Base-by-base conservation (phyloP, 1,140 invertebrate genomes). In the Musca domestica region DNA sequence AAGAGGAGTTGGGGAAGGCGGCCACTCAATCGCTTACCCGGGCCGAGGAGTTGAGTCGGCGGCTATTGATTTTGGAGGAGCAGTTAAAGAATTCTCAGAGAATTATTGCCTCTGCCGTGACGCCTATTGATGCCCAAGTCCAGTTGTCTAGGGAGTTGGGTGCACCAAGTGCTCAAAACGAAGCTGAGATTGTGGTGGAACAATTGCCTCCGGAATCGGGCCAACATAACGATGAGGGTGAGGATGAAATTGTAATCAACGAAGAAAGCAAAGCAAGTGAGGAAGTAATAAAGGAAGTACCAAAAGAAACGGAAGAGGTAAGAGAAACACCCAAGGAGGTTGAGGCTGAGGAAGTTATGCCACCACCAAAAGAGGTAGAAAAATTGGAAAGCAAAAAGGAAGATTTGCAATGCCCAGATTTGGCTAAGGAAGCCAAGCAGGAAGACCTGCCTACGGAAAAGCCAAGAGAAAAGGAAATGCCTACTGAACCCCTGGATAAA, bases 51-150 rank as follows among this genome's bases (percentile, higher is more conserved):
- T 65, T 80, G 2, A 70, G 66, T 0, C 69, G 70, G 3, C 73
- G 77, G 0, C 54, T 80, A 3, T 73, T 78, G 51, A 67, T 67
- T 20, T 56, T 80, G 23, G 77, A 80, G 46, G 70, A 74, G 22
- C 71, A 80, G 41, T 47, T 80, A 3, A 69, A 69, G 19, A 27
- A 51, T 14, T 67, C 69, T 1, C 52, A 47, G 47, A 51, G 17
- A 20, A 51, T 51, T 19, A 19, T 20, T 51, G 48, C 20, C 20
- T 20, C 48, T 5, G 17, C 6, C 4, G n/a, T 25, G 22, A 63
- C 67, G 54, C 1, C 54, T 30, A 15, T 41, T 58, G 34, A 17
- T 41, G 9, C 46, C 25, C 25, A 15, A 25, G 0, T 46, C 49
- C 15, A 20, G 23, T 48, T 27, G 20, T 14, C 19, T 7, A 22